Conservation (phyloP, 2,113 vertebrate species). For the Pandion haliaetus region DNA sequence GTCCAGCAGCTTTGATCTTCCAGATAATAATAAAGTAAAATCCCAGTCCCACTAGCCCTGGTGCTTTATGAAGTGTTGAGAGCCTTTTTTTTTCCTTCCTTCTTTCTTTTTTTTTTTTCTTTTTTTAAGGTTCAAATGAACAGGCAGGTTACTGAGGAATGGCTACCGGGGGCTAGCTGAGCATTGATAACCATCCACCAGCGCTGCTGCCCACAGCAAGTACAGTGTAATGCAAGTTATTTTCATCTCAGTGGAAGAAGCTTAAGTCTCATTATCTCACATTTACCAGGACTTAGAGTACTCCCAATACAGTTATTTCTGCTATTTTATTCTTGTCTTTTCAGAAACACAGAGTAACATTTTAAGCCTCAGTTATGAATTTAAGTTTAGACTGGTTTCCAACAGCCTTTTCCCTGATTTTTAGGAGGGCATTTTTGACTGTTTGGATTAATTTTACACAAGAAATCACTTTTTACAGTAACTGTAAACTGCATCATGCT, state of each 20-base stretch:
- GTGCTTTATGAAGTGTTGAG: background rate
- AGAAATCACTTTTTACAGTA: background rate
- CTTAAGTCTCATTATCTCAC: background rate
- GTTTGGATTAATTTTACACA: background rate
- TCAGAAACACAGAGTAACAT: background rate
- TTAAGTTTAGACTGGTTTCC: background rate
- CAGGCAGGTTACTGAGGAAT: background rate
- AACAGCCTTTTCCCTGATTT: background rate
- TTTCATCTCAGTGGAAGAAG: background rate
- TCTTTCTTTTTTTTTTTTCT: too few relatives aligned
- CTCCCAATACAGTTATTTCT: background rate
- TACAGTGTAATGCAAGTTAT: background rate
- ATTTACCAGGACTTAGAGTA: background rate
- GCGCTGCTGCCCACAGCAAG: background rate
- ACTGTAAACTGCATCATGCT: background rate
- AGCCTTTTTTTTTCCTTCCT: background rate
- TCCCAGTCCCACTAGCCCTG: background rate
- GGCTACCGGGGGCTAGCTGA: background rate
- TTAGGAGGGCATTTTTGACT: background rate
- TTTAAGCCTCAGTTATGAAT: background rate
- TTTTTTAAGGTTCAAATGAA: background rate
- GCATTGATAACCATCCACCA: background rate
- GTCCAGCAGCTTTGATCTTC: background rate
- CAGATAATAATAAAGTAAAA: background rate
- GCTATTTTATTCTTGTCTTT: background rate